A percentile compares a stretch with the other conserved stretches of the same genome.
Evolutionary conservation across 2,113 vertebrate species (phyloP).

Genomic region (Oxygymnocypris stewartii): DNA sequence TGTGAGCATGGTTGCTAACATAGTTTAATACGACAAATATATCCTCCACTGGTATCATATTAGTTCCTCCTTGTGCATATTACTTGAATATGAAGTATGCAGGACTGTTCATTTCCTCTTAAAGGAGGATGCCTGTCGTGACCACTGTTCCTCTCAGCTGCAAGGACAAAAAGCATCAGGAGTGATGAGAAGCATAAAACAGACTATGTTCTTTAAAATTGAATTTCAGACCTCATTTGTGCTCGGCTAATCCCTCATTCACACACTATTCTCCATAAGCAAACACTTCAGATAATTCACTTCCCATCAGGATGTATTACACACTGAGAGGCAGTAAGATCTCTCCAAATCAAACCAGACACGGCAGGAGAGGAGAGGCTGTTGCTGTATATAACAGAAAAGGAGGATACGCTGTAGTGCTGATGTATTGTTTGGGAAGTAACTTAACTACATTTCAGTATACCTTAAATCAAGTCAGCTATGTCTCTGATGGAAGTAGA

Average conservation of each 20-base stretch:
- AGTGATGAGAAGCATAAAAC: slow-evolving; percentile 48
- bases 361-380: not conserved
- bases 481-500: not conserved
- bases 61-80: not conserved
- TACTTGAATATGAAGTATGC: not conserved
- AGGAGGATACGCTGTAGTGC: not conserved
- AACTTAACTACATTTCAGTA: not conserved
- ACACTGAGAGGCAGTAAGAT: slow-evolving; percentile 18
- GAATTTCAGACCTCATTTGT: slow-evolving; percentile 59
- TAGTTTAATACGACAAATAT: not conserved
- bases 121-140: slow-evolving; percentile 4
- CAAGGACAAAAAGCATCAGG: slow-evolving; percentile 54
- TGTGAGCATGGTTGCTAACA: not conserved
- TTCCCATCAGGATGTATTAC: slow-evolving; percentile 38
- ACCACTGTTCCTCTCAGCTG: slow-evolving; percentile 47
- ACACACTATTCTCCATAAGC: slow-evolving; percentile 46
- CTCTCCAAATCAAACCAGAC: not conserved
- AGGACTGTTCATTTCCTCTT: slow-evolving; percentile 26
- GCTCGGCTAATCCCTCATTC: slow-evolving; percentile 53
- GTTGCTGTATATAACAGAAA: not conserved
- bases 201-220: slow-evolving; percentile 56
- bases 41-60: not conserved
- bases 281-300: slow-evolving; percentile 52
- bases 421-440: not conserved
- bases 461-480: not conserved